Evolutionary conservation across 2,113 vertebrate genomes (phyloP).

Genomic region (Parotia lawesii): DNA sequence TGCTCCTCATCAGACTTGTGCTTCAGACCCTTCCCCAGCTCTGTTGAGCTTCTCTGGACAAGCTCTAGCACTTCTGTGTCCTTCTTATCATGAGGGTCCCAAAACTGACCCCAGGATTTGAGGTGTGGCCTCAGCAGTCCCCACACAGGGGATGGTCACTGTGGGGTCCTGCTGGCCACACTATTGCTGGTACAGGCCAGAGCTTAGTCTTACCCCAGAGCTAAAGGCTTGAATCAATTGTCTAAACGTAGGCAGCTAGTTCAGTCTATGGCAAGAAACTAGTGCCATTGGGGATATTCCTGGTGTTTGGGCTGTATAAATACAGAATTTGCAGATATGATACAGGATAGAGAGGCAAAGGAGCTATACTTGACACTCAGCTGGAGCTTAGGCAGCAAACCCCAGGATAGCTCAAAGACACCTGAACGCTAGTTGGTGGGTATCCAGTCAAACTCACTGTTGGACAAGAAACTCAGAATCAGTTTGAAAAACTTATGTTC

Average conservation of each 20-base stretch:
- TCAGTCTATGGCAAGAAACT: background rate
- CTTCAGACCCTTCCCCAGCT: background rate
- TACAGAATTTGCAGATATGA: background rate
- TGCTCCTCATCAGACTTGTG: accelerated
- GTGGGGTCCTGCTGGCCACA: accelerated
- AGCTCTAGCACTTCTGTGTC: accelerated
- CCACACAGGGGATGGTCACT: accelerated
- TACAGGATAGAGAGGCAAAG: background rate
- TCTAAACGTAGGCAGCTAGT: background rate
- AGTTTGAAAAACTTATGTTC: background rate
- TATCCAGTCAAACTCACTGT: background rate
- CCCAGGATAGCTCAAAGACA: background rate
- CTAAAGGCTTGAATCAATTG: background rate
- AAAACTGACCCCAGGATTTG: background rate
- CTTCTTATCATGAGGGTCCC: background rate
- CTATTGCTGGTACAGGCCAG: background rate
- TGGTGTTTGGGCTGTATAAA: background rate
- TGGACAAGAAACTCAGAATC: background rate
- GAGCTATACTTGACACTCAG: background rate
- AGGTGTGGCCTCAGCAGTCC: background rate
- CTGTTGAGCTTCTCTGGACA: accelerated
- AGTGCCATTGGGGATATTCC: background rate
- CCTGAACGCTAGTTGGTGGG: background rate
- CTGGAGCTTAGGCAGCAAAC: background rate
- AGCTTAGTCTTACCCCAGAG: background rate